A percentile compares a stretch with the other conserved stretches of the same genome.
These are phyloP conservation scores for Platalea minor DNA, from an alignment of 2,797 vertebrate genomes.

Conservation along the genomic window DNA sequence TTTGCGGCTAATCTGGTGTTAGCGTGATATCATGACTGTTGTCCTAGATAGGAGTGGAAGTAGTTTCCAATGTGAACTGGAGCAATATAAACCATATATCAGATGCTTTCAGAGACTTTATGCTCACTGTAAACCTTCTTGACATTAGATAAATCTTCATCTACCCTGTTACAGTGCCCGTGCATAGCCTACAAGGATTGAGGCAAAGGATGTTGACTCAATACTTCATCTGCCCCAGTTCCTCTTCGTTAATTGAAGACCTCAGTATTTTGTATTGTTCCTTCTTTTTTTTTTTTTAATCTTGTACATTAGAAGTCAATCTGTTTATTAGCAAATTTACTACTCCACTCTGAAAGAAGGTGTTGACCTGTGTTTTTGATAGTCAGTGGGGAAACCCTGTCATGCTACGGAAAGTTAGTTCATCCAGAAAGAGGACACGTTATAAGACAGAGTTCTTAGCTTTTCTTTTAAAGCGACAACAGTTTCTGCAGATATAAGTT, in stretches of 20 bases:
- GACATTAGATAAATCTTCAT: neutral
- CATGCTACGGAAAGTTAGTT: neutral
- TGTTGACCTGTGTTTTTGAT: neutral
- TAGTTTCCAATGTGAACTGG: neutral
- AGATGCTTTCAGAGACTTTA: neutral
- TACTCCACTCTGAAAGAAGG: neutral
- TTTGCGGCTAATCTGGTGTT: neutral
- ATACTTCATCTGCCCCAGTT: neutral
- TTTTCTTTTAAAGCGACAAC: neutral
- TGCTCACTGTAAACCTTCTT: neutral
- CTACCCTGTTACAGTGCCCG: neutral
- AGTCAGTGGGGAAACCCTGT: neutral
- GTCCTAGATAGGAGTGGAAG: neutral
- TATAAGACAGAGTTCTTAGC: neutral
- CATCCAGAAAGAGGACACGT: neutral
- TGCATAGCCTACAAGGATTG: fast-evolving
- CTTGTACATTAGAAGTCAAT: neutral
- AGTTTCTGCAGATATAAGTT: fast-evolving
- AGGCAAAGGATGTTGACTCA: neutral
- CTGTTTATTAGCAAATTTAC: neutral
- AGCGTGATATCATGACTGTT: neutral
- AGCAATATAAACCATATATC: neutral
- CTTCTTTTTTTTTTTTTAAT: neutral
- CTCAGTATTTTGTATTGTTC: neutral
- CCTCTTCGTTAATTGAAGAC: neutral